A percentile compares a stretch with the other conserved stretches of the same genome.
These are phyloP conservation scores for Lycodopsis pacificus DNA, from an alignment of 2,797 vertebrate species.

Conservation along the genomic window DNA sequence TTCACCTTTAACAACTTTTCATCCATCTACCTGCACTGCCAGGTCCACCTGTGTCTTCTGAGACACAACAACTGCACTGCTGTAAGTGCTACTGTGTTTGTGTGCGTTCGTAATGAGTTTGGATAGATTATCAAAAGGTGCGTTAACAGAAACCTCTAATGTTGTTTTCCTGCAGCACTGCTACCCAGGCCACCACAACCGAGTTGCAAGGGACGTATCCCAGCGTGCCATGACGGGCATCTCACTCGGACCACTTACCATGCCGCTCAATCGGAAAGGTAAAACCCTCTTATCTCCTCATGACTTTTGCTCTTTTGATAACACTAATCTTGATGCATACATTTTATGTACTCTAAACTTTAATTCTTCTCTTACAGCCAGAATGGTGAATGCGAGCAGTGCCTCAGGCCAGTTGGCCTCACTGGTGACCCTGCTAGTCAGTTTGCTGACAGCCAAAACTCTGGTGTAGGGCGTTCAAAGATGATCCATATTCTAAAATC, in stretches of 20 bases:
- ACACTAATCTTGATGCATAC: neutral
- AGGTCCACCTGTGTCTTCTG: conserved; percentile 66
- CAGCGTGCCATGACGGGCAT: conserved; percentile 38
- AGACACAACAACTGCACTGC: conserved; percentile 53
- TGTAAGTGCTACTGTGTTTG: conserved; percentile 40
- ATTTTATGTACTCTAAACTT: neutral
- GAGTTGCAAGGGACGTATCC: conserved; percentile 19
- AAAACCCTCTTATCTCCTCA: neutral
- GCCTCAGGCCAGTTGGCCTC: too few relatives aligned
- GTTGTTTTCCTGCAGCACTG: conserved; percentile 44
- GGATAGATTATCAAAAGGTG: neutral
- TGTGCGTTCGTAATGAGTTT: neutral
- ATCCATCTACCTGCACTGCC: conserved; percentile 71
- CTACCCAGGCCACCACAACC: conserved; percentile 26
- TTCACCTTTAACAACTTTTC: conserved; percentile 62
- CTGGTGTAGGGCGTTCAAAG: too few relatives aligned
- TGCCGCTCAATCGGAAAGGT: accelerated
- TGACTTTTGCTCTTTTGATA: neutral
- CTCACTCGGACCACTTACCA: conserved; percentile 47
- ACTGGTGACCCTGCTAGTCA: too few relatives aligned
- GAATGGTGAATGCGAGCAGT: too few relatives aligned
- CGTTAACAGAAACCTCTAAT: neutral
- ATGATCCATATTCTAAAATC: too few relatives aligned
- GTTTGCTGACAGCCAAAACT: too few relatives aligned
- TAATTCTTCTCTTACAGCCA: conserved; percentile 16